These are phyloP conservation scores for Phalacrocorax pelagicus DNA, from an alignment of 2,113 vertebrate species.

Conservation along the genomic window DNA sequence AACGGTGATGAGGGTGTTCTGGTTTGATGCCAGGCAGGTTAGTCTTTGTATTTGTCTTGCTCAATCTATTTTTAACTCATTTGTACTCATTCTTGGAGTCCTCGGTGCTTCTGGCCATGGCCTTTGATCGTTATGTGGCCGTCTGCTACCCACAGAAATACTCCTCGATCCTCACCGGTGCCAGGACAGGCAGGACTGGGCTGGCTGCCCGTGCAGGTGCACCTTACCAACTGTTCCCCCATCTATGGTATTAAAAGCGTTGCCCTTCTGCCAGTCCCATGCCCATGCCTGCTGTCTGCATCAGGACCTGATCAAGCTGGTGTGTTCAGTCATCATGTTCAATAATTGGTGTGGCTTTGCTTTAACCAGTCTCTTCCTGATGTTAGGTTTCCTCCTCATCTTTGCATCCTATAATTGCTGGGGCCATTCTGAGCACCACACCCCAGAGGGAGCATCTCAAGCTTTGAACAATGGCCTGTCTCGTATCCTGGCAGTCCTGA, in stretches of 20 bases:
- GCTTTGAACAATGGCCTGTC: slow-evolving; percentile 41
- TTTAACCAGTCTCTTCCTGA: background rate
- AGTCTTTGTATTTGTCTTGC: background rate
- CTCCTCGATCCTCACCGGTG: background rate
- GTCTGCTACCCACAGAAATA: background rate
- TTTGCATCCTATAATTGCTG: background rate
- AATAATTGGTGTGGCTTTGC: background rate
- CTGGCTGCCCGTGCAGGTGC: background rate
- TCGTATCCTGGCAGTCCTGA: background rate
- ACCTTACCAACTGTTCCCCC: background rate
- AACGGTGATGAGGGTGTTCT: background rate
- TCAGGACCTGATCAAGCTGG: background rate
- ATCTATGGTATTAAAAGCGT: background rate
- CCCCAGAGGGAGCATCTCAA: background rate
- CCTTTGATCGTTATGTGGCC: background rate
- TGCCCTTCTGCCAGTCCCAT: background rate
- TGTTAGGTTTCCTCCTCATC: background rate
- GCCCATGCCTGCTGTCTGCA: background rate
- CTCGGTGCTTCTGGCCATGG: background rate
- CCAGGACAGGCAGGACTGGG: background rate
- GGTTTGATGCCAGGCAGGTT: background rate
- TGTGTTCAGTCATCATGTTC: background rate
- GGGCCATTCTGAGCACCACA: background rate
- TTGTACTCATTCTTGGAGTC: background rate
- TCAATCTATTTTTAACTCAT: background rate